Evolutionary conservation across 2,113 vertebrate species (phyloP).

Genomic region (Myanophis thanlyinensis): DNA sequence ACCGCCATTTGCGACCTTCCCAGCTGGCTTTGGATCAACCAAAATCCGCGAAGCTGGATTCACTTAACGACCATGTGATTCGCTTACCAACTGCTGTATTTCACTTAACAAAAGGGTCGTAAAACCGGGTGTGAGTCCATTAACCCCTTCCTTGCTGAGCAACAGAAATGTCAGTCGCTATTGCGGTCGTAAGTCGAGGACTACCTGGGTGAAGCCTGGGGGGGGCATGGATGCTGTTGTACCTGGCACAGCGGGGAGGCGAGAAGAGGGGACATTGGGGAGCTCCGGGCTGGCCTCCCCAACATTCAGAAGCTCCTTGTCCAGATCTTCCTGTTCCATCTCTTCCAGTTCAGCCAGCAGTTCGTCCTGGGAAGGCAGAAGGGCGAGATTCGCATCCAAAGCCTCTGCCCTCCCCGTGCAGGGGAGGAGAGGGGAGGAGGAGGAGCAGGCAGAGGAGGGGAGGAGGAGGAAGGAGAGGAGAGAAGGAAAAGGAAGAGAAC

Average conservation of each 20-base stretch:
- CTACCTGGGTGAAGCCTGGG: neutral
- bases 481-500: no score
- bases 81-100: neutral
- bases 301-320: constrained; percentile 17
- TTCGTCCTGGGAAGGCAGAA: neutral
- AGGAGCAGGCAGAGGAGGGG: no score
- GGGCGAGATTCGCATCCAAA: neutral
- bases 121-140: neutral
- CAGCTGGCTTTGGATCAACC: no score
- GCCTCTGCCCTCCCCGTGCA: neutral
- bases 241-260: constrained; percentile 15
- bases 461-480: no score
- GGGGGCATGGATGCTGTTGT: neutral
- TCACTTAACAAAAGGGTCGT: neutral
- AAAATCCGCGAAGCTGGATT: no score
- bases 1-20: no score
- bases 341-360: constrained; percentile 13
- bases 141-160: neutral
- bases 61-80: no score
- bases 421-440: no score
- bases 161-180: neutral
- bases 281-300: neutral
- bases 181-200: neutral
- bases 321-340: constrained; percentile 23
- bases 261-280: constrained; percentile 7